Percentiles rank a stretch among this genome's conserved stretches.
These are phyloP conservation scores for Melanotaenia nigrans DNA, from an alignment of 2,797 vertebrate genomes.

Conservation along the genomic window DNA sequence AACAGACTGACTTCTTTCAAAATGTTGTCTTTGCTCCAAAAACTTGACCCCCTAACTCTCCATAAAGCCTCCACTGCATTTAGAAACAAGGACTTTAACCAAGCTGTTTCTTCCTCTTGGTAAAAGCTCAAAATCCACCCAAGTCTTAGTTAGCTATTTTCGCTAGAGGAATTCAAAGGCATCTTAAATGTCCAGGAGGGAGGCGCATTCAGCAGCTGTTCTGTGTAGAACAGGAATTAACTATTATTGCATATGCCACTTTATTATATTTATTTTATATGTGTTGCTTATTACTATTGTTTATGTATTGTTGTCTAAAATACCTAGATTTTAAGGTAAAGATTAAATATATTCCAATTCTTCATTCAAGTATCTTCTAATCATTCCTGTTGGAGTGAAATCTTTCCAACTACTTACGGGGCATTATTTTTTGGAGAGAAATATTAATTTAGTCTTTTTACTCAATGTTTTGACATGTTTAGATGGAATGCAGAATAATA, in stretches of 20 bases:
- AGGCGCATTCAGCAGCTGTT: background rate
- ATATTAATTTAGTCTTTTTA: background rate
- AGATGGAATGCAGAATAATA: constrained; percentile 21
- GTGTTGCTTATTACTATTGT: background rate
- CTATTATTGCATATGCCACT: background rate
- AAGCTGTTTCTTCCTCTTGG: background rate
- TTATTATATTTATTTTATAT: background rate
- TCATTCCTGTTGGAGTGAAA: constrained; percentile 1
- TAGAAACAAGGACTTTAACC: background rate
- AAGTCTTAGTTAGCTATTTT: background rate
- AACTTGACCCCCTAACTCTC: background rate
- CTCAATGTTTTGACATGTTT: constrained; percentile 5
- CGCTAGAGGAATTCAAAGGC: no score
- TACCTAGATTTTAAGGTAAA: no score
- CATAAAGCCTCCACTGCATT: no score
- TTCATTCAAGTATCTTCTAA: background rate
- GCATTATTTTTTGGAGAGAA: constrained; percentile 4
- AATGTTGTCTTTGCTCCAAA: background rate
- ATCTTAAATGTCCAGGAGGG: background rate
- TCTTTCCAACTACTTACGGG: background rate
- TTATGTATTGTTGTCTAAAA: background rate
- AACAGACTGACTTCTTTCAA: no score
- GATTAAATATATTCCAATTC: no score
- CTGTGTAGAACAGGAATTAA: no score
- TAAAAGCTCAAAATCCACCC: background rate